A percentile compares a stretch with the other conserved stretches of the same genome.
These are phyloP conservation scores for Grallaria varia DNA, from an alignment of 2,113 vertebrate genomes.

Conservation along the genomic window DNA sequence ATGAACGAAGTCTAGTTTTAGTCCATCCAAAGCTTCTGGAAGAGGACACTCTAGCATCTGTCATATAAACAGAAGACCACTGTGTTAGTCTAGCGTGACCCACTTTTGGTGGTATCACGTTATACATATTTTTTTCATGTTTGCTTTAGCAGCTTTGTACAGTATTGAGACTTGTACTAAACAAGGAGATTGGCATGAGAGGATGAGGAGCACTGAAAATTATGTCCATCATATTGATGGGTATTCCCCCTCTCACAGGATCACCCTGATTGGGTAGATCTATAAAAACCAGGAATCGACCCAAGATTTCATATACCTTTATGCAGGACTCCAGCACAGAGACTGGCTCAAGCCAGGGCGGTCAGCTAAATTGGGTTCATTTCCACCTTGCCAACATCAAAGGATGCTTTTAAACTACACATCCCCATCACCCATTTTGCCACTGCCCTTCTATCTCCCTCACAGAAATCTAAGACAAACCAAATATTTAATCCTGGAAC, in stretches of 20 bases:
- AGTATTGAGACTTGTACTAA: background rate
- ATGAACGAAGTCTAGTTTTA: background rate
- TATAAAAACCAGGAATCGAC: background rate
- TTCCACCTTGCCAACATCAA: background rate
- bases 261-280: background rate
- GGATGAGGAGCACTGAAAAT: background rate
- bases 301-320: background rate
- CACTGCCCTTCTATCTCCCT: background rate
- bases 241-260: background rate
- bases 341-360: background rate
- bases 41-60: background rate
- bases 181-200: background rate
- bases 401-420: background rate
- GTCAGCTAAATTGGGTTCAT: rapidly evolving
- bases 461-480: background rate
- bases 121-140: background rate
- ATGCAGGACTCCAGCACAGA: background rate
- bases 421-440: background rate
- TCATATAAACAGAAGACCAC: background rate
- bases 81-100: background rate
- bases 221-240: background rate
- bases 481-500: background rate
- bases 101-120: background rate
- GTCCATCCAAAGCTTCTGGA: background rate
- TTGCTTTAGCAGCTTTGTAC: background rate